Evolutionary conservation across 1,140 invertebrate species (phyloP).

Genomic region (Arctopsyche grandis): DNA sequence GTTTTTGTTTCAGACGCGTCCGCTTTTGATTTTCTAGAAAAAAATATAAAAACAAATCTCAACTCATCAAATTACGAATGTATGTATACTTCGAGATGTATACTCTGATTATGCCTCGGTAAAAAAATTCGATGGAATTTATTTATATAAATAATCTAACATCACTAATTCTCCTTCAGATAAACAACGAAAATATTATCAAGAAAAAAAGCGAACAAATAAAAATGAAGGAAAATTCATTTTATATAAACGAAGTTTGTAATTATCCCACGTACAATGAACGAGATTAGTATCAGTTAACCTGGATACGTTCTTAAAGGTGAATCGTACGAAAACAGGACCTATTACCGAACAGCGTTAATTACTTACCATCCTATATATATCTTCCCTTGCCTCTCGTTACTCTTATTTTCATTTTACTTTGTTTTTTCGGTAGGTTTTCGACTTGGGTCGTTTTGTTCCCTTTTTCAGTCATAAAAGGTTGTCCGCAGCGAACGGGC

Average conservation of each 20-base stretch:
- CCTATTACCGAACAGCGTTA: constrained; percentile 51
- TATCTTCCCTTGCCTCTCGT: not conserved
- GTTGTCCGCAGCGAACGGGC: constrained; percentile 44
- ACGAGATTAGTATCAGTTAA: constrained; percentile 40
- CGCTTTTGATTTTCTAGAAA: too few species aligned
- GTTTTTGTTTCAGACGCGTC: not conserved
- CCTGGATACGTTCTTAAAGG: constrained; percentile 38
- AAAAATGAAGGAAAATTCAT: too few species aligned
- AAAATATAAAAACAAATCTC: too few species aligned
- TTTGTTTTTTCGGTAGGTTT: constrained; percentile 11
- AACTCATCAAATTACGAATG: too few species aligned
- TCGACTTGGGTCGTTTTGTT: not conserved
- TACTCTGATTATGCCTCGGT: too few species aligned
- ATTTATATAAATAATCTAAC: too few species aligned
- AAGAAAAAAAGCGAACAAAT: too few species aligned
- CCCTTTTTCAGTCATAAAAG: constrained; percentile 45
- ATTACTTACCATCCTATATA: constrained; percentile 39
- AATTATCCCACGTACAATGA: constrained; percentile 38
- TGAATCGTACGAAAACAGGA: constrained; percentile 42
- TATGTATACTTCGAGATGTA: too few species aligned
- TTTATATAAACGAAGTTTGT: constrained; percentile 15
- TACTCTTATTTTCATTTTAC: not conserved
- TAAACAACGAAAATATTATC: too few species aligned
- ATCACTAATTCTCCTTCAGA: too few species aligned
- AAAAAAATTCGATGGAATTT: too few species aligned